Evolutionary conservation across 2,888 invertebrate species (phyloP).

Genomic region (Coelinius sp.): DNA sequence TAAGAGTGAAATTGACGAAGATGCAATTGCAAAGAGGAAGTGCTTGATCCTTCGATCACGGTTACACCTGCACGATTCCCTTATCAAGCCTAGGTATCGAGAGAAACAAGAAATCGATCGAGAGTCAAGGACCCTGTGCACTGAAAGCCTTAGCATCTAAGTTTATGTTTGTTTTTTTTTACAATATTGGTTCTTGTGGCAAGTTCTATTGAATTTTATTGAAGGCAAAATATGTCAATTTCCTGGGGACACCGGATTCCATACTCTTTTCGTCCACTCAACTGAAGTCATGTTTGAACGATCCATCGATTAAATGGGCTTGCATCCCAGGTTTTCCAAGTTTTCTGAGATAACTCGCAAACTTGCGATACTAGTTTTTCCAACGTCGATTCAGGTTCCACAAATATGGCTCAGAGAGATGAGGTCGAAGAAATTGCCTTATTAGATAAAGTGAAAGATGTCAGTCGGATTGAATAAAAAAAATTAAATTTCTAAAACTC

Average conservation of each 20-base stretch:
- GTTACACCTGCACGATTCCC: conserved; percentile 32
- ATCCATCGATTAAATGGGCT: conserved; percentile 21
- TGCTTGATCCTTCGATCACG: not conserved
- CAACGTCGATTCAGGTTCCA: not conserved
- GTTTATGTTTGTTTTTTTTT: not conserved
- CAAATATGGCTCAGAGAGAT: conserved; percentile 16
- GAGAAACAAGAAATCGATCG: conserved; percentile 33
- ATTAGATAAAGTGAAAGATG: not conserved
- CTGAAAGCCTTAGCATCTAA: not conserved
- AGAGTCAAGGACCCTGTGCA: conserved; percentile 27
- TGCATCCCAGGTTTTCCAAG: not conserved
- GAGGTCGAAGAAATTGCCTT: not conserved
- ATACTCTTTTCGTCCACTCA: not conserved
- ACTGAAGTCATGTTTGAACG: not conserved
- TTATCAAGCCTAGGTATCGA: conserved; percentile 25
- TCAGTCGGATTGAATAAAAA: not conserved
- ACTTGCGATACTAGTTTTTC: conserved; percentile 8
- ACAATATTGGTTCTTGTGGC: not conserved
- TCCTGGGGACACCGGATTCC: conserved; percentile 8
- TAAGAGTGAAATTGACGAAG: not conserved
- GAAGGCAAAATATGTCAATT: conserved; percentile 4
- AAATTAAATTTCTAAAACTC: not conserved
- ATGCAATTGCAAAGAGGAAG: conserved; percentile 10
- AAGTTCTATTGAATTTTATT: not conserved
- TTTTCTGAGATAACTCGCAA: not conserved